Evolutionary conservation across 2,888 invertebrate species (phyloP).

Genomic region (Polyommatus icarus): DNA sequence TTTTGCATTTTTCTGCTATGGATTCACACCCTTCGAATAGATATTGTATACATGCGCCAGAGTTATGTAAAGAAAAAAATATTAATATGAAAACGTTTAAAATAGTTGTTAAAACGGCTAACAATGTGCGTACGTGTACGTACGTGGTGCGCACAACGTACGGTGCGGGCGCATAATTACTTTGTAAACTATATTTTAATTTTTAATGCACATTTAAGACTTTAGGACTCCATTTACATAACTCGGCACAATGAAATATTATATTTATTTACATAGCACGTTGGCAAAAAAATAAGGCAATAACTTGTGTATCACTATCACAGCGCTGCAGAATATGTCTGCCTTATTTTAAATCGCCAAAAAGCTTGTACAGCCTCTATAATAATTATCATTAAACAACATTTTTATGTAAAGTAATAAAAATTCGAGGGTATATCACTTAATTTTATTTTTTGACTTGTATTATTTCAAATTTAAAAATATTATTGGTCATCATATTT

Average conservation of each 20-base stretch:
- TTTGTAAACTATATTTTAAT: neutral
- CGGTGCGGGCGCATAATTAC: neutral
- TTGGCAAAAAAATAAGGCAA: conserved; percentile 48
- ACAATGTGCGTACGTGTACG: neutral
- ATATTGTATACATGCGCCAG: neutral
- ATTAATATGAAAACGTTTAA: neutral
- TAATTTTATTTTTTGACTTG: neutral
- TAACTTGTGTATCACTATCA: conserved; percentile 55
- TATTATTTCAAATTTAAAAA: conserved; percentile 3
- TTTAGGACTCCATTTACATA: neutral
- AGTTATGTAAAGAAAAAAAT: neutral
- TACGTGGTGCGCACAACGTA: neutral
- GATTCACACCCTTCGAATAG: neutral
- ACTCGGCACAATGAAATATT: neutral
- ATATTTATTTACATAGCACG: conserved; percentile 14
- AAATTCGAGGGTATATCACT: conserved; percentile 12
- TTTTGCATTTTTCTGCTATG: neutral
- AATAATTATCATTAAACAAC: neutral
- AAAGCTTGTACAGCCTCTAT: conserved; percentile 10
- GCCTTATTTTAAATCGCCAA: conserved; percentile 23
- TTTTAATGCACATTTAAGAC: neutral
- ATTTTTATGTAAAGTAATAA: conserved; percentile 19
- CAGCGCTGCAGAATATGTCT: conserved; percentile 44
- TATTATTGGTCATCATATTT: neutral
- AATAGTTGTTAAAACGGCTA: neutral